A percentile compares a stretch with the other conserved stretches of the same genome.
Conservation (phyloP, 2,113 vertebrate species). For the Ptyas mucosa region DNA sequence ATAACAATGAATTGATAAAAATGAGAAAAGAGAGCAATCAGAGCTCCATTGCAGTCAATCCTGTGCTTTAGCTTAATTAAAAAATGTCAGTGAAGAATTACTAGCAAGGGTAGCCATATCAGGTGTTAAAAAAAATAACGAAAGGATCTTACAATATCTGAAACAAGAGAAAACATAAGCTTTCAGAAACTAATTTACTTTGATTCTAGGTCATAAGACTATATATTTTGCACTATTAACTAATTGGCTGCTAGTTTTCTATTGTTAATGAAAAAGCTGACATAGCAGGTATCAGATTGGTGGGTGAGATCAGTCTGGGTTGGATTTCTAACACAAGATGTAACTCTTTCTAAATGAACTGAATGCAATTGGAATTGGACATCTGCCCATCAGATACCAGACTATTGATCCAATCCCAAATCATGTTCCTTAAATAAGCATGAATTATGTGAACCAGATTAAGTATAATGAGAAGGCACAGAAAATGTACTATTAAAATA, state of each 20-base stretch:
- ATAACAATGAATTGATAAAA: slow-evolving; percentile 19
- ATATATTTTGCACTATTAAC: neutral
- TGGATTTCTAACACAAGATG: neutral
- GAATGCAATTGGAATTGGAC: neutral
- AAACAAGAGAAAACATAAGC: neutral
- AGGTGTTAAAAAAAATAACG: neutral
- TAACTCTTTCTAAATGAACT: neutral
- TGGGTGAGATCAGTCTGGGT: neutral
- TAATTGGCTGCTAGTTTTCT: neutral
- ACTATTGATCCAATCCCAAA: neutral
- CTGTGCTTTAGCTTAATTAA: neutral
- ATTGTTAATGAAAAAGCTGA: neutral
- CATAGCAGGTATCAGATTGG: neutral
- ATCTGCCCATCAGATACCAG: neutral
- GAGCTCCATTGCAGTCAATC: neutral
- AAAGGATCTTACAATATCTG: neutral
- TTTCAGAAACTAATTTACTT: neutral
- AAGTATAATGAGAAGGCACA: neutral
- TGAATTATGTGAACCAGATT: neutral
- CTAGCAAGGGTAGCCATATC: neutral
- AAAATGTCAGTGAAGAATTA: neutral
- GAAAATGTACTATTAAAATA: neutral
- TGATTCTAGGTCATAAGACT: neutral
- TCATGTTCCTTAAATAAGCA: neutral
- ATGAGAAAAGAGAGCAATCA: neutral